Evolutionary conservation across 2,113 vertebrate genomes (phyloP).

Genomic region (Ramphastos sulfuratus): DNA sequence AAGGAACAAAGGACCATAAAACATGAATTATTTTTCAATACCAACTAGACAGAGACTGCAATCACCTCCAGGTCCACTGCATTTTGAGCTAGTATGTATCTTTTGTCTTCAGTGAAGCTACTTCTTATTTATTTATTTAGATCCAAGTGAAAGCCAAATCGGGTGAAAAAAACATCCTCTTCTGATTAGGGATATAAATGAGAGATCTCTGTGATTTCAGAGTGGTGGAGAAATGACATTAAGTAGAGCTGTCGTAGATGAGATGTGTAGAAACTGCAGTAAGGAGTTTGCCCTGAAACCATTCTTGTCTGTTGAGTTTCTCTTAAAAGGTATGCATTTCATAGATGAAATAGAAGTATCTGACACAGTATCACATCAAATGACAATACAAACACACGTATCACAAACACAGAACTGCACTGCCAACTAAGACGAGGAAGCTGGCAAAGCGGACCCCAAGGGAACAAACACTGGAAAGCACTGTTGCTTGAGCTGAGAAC

Average conservation of each 20-base stretch:
- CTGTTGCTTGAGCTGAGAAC: slow-evolving; percentile 42
- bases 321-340: slow-evolving; percentile 46
- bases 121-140: slow-evolving; percentile 43
- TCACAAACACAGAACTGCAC: slow-evolving; percentile 39
- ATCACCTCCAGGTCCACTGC: neutral
- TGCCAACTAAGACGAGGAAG: slow-evolving; percentile 5
- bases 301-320: slow-evolving; percentile 44
- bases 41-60: neutral
- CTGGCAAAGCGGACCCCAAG: slow-evolving; percentile 48
- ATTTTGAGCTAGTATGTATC: neutral
- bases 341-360: slow-evolving; percentile 49
- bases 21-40: slow-evolving; percentile 11
- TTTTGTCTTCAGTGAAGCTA: slow-evolving; percentile 29
- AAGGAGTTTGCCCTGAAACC: slow-evolving; percentile 56
- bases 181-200: slow-evolving; percentile 40
- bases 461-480: slow-evolving; percentile 58
- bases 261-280: slow-evolving; percentile 10
- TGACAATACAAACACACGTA: slow-evolving; percentile 62
- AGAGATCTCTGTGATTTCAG: slow-evolving; percentile 1
- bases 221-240: neutral
- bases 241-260: slow-evolving; percentile 29
- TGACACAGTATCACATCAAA: slow-evolving; percentile 9
- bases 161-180: neutral
- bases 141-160: slow-evolving; percentile 33
- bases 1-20: slow-evolving; percentile 12